Conservation (phyloP, 2,888 invertebrate genomes). For the Sarcophaga subvicina region DNA sequence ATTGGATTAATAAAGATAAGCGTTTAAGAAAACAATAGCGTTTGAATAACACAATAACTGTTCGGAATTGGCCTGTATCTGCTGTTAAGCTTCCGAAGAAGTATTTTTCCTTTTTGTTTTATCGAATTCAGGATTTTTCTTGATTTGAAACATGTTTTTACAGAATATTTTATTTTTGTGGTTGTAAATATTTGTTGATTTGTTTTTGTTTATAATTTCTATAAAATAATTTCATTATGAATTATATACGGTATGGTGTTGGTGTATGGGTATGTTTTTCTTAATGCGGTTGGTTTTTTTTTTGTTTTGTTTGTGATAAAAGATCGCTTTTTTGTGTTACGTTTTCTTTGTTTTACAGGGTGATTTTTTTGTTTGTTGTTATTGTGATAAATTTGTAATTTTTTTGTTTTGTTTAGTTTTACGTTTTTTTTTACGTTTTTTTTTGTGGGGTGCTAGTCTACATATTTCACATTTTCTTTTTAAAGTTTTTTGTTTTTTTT, state of each 20-base stretch:
- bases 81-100: too few relatives aligned
- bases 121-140: neutral
- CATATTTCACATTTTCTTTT: conserved; percentile 66
- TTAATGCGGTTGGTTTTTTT: neutral
- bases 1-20: too few relatives aligned
- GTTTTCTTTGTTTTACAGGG: conserved; percentile 28
- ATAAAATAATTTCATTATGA: neutral
- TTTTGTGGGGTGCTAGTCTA: conserved; percentile 50
- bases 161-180: neutral
- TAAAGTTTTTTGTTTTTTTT: neutral
- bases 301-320: conserved; percentile 50
- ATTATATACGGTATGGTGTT: neutral
- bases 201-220: neutral
- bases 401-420: conserved; percentile 21
- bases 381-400: conserved; percentile 56
- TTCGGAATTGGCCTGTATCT: too few relatives aligned
- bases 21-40: too few relatives aligned
- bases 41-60: too few relatives aligned
- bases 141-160: neutral
- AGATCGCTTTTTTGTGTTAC: conserved; percentile 11
- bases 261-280: neutral
- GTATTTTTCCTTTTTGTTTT: neutral
- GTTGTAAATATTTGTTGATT: neutral
- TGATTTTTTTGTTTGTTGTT: conserved; percentile 17
- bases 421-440: neutral